Percentiles rank a stretch among this genome's conserved stretches.
These are phyloP conservation scores for Oxygymnocypris stewartii DNA, from an alignment of 2,113 vertebrate genomes.

Conservation along the genomic window DNA sequence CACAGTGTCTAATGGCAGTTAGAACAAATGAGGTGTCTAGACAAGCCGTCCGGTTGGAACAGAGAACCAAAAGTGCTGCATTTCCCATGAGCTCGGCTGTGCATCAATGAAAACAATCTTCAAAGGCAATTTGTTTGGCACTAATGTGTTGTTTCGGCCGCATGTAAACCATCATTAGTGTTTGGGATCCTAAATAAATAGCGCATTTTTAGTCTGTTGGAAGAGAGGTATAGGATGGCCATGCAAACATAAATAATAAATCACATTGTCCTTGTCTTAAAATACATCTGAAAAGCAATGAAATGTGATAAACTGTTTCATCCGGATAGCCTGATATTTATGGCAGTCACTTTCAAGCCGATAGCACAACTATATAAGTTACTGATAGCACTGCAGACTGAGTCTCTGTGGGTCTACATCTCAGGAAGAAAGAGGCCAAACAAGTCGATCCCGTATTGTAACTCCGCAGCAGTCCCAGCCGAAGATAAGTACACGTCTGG, in stretches of 20 bases:
- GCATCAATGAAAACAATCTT: slow-evolving; percentile 43
- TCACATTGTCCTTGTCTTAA: slow-evolving; percentile 74
- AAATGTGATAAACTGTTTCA: slow-evolving; percentile 81
- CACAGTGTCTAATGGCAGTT: slow-evolving; percentile 8
- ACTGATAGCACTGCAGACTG: slow-evolving; percentile 69
- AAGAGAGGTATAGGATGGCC: slow-evolving; percentile 73
- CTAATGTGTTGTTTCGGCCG: slow-evolving; percentile 51
- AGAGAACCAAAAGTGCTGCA: background rate
- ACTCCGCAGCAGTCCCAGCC: slow-evolving; percentile 56
- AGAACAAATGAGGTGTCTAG: slow-evolving; percentile 34
- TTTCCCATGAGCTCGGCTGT: slow-evolving; percentile 14
- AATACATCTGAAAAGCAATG: slow-evolving; percentile 80
- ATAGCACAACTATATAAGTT: slow-evolving; percentile 74
- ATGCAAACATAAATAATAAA: slow-evolving; percentile 79
- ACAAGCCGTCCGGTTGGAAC: slow-evolving; percentile 25
- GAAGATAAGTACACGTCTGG: slow-evolving; percentile 15
- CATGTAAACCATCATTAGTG: slow-evolving; percentile 63
- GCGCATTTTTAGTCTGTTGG: slow-evolving; percentile 74
- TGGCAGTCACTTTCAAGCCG: slow-evolving; percentile 77
- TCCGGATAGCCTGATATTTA: slow-evolving; percentile 77
- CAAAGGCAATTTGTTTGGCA: slow-evolving; percentile 56
- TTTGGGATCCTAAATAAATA: slow-evolving; percentile 71
- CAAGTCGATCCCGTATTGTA: slow-evolving; percentile 73
- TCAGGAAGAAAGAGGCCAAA: slow-evolving; percentile 72
- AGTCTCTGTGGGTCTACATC: slow-evolving; percentile 72